Percentiles rank a stretch among this genome's conserved stretches.
Evolutionary conservation across 1,140 invertebrate genomes (phyloP).

Genomic region (Periplaneta americana): DNA sequence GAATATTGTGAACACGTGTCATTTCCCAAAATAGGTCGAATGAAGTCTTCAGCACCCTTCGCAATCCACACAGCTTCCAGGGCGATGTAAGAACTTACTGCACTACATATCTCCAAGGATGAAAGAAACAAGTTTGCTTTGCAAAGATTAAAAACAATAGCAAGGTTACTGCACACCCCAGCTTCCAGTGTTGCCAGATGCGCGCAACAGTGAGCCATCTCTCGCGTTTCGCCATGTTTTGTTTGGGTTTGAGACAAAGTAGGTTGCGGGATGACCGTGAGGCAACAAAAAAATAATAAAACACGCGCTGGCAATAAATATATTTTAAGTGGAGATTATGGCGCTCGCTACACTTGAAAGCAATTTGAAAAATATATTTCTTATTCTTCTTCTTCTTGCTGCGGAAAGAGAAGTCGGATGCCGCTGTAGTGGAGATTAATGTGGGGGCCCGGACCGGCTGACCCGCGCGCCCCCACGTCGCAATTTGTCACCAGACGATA

Average conservation of each 20-base stretch:
- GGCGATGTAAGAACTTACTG: neutral
- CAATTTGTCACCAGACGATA: neutral
- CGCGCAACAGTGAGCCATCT: neutral
- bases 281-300: neutral
- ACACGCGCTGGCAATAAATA: neutral
- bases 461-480: neutral
- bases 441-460: neutral
- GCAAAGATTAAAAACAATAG: neutral
- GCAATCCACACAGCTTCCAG: too few species aligned
- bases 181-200: neutral
- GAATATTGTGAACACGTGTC: too few species aligned
- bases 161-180: neutral
- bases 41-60: too few species aligned
- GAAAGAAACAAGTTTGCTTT: neutral
- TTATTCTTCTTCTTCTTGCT: neutral
- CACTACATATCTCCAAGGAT: neutral
- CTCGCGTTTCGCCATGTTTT: neutral
- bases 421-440: neutral
- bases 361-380: neutral
- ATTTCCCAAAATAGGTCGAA: too few species aligned
- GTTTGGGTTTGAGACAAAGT: neutral
- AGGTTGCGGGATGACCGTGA: neutral
- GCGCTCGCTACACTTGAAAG: neutral
- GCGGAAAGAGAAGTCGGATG: neutral
- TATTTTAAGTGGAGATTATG: neutral